These are phyloP conservation scores for Mormyrus proboscirostris DNA, from an alignment of 2,797 vertebrate genomes.

Conservation along the genomic window DNA sequence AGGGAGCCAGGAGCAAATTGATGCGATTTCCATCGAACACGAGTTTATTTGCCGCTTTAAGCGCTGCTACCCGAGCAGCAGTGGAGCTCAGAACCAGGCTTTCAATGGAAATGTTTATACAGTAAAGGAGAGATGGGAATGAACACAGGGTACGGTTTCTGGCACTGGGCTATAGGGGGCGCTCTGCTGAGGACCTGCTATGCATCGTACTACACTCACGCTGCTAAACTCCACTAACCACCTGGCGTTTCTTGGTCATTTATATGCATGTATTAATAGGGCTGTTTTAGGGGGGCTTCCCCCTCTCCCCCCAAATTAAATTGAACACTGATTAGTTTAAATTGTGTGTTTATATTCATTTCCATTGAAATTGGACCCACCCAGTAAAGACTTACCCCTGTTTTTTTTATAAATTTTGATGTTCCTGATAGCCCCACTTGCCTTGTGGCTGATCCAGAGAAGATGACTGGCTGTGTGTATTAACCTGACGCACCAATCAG, in stretches of 20 bases:
- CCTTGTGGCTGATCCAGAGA: background rate
- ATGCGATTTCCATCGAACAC: conserved; percentile 23
- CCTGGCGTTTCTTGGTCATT: background rate
- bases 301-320: background rate
- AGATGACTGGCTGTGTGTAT: background rate
- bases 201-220: background rate
- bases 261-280: background rate
- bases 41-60: conserved; percentile 11
- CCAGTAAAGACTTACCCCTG: too few species aligned
- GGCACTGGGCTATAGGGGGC: background rate
- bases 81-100: background rate
- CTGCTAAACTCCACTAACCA: background rate
- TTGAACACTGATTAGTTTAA: background rate
- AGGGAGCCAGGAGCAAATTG: conserved; percentile 19
- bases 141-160: background rate
- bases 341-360: background rate
- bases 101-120: background rate
- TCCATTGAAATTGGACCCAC: too few species aligned
- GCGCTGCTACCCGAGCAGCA: background rate
- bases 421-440: background rate
- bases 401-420: background rate
- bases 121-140: background rate
- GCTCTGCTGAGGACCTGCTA: background rate
- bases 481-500: background rate
- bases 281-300: background rate